A percentile compares a stretch with the other conserved stretches of the same genome.
Evolutionary conservation across 1,140 invertebrate species (phyloP).

Genomic region (Caenorhabditis latens): DNA sequence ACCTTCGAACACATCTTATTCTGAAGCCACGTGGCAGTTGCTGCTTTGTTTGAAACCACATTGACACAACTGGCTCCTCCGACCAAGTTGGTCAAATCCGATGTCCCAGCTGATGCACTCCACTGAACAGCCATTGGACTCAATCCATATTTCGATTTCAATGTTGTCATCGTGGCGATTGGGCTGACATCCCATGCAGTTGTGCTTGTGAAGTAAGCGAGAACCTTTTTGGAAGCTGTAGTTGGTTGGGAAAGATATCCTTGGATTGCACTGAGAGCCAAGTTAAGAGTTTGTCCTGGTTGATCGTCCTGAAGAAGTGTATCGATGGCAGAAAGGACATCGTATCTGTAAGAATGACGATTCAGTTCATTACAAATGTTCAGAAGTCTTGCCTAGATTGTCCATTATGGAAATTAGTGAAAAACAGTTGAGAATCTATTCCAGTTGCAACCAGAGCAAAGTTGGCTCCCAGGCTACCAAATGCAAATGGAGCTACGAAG

Average conservation of each 20-base stretch:
- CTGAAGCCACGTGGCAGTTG: constrained; percentile 28
- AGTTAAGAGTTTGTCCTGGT: constrained; percentile 11
- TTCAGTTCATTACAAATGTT: neutral
- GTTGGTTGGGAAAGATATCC: constrained; percentile 19
- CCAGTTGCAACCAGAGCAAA: constrained; percentile 33
- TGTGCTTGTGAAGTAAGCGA: constrained; percentile 32
- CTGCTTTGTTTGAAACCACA: neutral
- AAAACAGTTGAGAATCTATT: constrained; percentile 43
- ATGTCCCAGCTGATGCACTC: constrained; percentile 7
- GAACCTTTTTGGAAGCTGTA: constrained; percentile 10
- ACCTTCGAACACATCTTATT: constrained; percentile 32
- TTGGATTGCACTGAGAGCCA: constrained; percentile 37
- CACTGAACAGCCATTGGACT: constrained; percentile 43
- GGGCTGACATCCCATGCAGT: constrained; percentile 40
- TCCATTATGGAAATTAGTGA: constrained; percentile 38
- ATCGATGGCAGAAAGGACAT: constrained; percentile 9
- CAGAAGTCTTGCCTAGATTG: neutral
- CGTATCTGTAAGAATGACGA: neutral
- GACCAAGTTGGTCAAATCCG: constrained; percentile 24
- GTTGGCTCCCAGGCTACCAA: neutral
- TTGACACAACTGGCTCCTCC: constrained; percentile 36
- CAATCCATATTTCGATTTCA: constrained; percentile 25
- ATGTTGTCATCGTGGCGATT: neutral
- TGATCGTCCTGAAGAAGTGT: constrained; percentile 31
- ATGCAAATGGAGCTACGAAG: constrained; percentile 20